These are phyloP conservation scores for Petrolisthes manimaculis DNA, from an alignment of 2,888 invertebrate genomes.

Conservation along the genomic window DNA sequence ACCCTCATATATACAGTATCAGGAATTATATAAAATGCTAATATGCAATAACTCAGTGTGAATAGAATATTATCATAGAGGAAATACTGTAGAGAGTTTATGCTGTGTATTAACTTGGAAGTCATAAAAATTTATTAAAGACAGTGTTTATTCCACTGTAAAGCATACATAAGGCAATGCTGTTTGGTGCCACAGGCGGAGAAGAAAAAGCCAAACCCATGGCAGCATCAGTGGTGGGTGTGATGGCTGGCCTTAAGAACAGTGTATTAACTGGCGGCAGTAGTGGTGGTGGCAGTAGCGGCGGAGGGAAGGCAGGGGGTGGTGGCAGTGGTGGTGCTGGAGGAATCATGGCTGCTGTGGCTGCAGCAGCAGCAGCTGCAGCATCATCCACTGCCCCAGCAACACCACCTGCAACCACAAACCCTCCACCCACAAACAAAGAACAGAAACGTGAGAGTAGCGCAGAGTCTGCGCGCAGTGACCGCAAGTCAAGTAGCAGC, in stretches of 20 bases:
- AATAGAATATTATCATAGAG: too few relatives aligned
- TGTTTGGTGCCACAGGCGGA: slow-evolving; percentile 50
- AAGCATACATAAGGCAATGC: slow-evolving; percentile 2
- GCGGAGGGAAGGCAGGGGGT: slow-evolving; percentile 36
- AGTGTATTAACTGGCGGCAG: slow-evolving; percentile 47
- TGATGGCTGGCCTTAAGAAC: slow-evolving; percentile 63
- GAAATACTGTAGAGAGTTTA: too few relatives aligned
- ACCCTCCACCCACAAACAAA: slow-evolving; percentile 43
- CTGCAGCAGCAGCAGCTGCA: slow-evolving; percentile 65
- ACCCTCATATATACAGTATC: too few relatives aligned
- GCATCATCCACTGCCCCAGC: slow-evolving; percentile 57
- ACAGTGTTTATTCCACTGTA: background rate
- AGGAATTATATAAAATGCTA: too few relatives aligned
- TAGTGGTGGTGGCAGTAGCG: slow-evolving; percentile 38
- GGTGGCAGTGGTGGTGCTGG: slow-evolving; percentile 55
- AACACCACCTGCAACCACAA: slow-evolving; percentile 44
- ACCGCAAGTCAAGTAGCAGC: slow-evolving; percentile 47
- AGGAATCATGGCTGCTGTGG: slow-evolving; percentile 63
- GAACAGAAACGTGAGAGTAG: slow-evolving; percentile 43
- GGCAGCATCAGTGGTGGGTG: slow-evolving; percentile 64
- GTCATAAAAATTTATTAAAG: too few relatives aligned
- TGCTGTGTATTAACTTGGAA: too few relatives aligned
- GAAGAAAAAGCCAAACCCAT: slow-evolving; percentile 63
- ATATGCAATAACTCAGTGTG: too few relatives aligned
- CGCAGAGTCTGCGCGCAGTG: slow-evolving; percentile 40